Percentiles rank a stretch among this genome's conserved stretches.
phyloP scores from a whole-genome alignment of 2,113 vertebrate genomes.

The Lophotis ruficrista region DNA sequence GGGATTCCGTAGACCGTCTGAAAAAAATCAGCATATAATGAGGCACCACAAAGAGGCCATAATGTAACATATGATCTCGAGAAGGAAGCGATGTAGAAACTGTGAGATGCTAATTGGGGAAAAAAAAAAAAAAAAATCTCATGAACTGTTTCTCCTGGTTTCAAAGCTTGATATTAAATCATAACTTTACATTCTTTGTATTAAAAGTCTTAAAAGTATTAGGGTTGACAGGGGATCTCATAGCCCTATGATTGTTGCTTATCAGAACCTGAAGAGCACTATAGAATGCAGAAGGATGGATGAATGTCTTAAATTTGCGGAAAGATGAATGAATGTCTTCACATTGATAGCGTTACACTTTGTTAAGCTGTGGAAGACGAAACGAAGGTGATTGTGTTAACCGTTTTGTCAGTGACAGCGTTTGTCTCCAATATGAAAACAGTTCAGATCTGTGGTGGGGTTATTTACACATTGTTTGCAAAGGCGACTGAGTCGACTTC shows the following conservation, averaged over 20 bases:
- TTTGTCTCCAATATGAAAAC: constrained; percentile 12
- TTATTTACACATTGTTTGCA: constrained; percentile 38
- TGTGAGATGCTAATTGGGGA: constrained; percentile 63
- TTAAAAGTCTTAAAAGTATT: constrained; percentile 78
- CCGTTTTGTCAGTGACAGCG: constrained; percentile 58
- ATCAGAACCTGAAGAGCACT: constrained; percentile 71
- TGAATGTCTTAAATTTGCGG: constrained; percentile 70
- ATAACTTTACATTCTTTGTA: constrained; percentile 82
- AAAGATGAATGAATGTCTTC: constrained; percentile 69
- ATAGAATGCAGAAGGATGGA: constrained; percentile 67
- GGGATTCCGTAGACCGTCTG: constrained; percentile 96
- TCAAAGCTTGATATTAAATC: constrained; percentile 79
- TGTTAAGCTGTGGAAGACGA: constrained; percentile 52
- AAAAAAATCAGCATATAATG: constrained; percentile 99
- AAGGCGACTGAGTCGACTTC: constrained; percentile 20
- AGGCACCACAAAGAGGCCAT: constrained; percentile 97
- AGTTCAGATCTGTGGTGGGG: constrained; percentile 1
- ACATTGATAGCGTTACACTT: constrained; percentile 52
- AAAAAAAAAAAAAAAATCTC: constrained; percentile 70
- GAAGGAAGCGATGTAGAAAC: constrained; percentile 61
- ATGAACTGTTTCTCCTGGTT: constrained; percentile 80
- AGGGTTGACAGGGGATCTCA: constrained; percentile 69
- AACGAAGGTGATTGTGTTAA: constrained; percentile 38
- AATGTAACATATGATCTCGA: constrained; percentile 73
- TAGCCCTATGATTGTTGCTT: constrained; percentile 72